phyloP scores from a whole-genome alignment of 2,888 invertebrate species.

The Auanema freiburgensis region DNA sequence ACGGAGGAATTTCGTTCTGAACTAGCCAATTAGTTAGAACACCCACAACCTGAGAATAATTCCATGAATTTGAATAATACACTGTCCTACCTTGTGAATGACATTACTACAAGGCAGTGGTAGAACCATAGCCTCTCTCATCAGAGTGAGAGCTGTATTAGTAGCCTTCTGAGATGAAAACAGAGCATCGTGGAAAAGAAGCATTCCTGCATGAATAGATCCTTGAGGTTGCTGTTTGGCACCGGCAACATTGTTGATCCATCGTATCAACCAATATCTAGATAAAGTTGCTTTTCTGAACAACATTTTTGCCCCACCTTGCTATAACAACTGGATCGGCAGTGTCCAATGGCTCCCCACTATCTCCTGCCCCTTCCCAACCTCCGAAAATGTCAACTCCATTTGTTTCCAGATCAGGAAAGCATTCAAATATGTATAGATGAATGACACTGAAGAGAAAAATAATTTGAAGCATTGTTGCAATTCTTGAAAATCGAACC shows the following conservation, averaged over 20 bases:
- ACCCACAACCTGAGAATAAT: constrained; percentile 31
- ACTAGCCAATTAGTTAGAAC: constrained; percentile 53
- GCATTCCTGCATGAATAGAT: constrained; percentile 42
- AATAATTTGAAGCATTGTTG: not conserved
- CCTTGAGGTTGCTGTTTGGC: constrained; percentile 30
- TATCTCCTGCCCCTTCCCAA: constrained; percentile 56
- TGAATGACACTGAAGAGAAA: constrained; percentile 29
- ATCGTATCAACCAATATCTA: constrained; percentile 60
- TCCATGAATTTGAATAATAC: no score
- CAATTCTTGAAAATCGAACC: constrained; percentile 26
- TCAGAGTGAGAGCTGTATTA: constrained; percentile 56
- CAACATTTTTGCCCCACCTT: constrained; percentile 23
- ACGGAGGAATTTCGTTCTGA: constrained; percentile 59
- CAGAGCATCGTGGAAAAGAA: constrained; percentile 50
- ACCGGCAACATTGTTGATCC: constrained; percentile 61
- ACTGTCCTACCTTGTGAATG: constrained; percentile 53
- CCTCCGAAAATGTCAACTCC: constrained; percentile 60
- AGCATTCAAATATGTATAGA: constrained; percentile 45
- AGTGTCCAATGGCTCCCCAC: constrained; percentile 52
- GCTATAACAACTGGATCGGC: constrained; percentile 63
- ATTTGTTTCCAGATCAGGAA: constrained; percentile 45
- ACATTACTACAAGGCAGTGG: constrained; percentile 60
- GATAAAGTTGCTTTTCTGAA: not conserved
- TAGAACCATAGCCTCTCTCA: constrained; percentile 60
- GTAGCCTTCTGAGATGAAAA: constrained; percentile 53